phyloP scores from a whole-genome alignment of 2,113 vertebrate species.

The Scytalopus superciliaris region DNA sequence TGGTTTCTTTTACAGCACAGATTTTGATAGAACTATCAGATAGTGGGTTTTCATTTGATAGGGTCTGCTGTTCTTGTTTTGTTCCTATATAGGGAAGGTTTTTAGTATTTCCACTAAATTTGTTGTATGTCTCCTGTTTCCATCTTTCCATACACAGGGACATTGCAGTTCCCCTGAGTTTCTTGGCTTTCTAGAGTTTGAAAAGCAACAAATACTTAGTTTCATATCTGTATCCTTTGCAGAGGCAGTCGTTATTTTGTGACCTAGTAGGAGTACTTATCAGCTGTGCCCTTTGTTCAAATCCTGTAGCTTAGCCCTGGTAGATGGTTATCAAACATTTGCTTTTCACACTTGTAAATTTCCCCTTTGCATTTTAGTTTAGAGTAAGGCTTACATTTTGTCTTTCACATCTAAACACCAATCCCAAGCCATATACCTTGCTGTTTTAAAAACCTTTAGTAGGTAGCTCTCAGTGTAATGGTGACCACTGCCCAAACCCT shows the following conservation, averaged over 20 bases:
- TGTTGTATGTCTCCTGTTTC: background rate
- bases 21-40: background rate
- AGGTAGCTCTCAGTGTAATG: background rate
- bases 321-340: background rate
- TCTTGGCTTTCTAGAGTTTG: background rate
- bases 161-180: background rate
- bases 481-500: background rate
- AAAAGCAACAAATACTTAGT: background rate
- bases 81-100: background rate
- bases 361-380: background rate
- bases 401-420: background rate
- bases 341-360: background rate
- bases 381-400: background rate
- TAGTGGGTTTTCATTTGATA: background rate
- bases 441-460: background rate
- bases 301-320: background rate
- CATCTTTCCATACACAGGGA: background rate
- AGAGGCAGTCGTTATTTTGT: background rate
- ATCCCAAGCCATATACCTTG: background rate
- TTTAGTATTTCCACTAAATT: background rate
- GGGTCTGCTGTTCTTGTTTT: background rate
- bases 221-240: background rate
- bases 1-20: background rate
- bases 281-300: background rate
- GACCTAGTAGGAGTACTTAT: background rate